Conservation (phyloP, 2,113 vertebrate genomes). For the Sialia sialis region DNA sequence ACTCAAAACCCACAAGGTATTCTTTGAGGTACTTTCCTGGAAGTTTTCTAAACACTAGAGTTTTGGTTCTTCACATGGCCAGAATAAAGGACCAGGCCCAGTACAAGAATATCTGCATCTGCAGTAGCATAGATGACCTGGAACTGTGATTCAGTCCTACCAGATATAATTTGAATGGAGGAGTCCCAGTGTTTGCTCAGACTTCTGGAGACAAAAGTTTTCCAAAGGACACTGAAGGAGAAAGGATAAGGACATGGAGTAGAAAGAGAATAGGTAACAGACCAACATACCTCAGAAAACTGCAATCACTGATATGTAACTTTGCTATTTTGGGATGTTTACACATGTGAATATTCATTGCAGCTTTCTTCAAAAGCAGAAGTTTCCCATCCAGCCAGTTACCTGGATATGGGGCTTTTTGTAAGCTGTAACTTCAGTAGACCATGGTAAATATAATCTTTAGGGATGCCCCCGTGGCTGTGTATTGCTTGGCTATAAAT, state of each 20-base stretch:
- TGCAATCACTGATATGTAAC: background rate
- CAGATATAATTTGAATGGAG: background rate
- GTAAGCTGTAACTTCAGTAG: background rate
- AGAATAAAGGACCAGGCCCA: background rate
- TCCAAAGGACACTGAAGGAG: background rate
- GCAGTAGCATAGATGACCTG: background rate
- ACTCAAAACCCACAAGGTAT: background rate
- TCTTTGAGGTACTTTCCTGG: background rate
- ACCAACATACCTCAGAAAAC: background rate
- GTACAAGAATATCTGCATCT: background rate
- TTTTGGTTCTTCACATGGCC: background rate
- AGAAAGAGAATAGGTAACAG: background rate
- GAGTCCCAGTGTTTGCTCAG: background rate
- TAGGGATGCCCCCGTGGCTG: background rate
- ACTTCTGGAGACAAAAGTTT: background rate
- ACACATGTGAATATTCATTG: background rate
- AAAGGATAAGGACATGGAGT: background rate
- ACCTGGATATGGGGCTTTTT: background rate
- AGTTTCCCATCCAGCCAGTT: background rate
- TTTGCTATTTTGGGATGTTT: background rate
- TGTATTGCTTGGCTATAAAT: background rate
- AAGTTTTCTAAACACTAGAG: background rate
- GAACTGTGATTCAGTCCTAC: background rate
- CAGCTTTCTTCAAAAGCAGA: background rate
- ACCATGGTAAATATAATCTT: background rate